phyloP scores from a whole-genome alignment of 2,797 vertebrate species.

The Channa striata region DNA sequence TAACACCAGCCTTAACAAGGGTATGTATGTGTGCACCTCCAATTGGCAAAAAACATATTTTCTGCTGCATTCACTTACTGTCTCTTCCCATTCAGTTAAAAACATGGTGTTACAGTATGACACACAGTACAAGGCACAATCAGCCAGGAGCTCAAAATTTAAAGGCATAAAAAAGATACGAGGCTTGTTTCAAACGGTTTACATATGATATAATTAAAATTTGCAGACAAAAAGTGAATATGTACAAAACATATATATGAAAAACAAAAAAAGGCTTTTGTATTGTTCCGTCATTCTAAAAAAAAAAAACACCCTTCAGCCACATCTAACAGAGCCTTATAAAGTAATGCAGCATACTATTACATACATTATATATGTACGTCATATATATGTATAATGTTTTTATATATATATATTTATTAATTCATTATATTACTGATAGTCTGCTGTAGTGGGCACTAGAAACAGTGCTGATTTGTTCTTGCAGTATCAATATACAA shows the following conservation, averaged over 20 bases:
- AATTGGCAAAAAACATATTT: background rate
- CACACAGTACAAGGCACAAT: background rate
- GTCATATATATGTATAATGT: slow-evolving; percentile 12
- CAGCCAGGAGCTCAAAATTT: background rate
- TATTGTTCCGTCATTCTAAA: slow-evolving; percentile 37
- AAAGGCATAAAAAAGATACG: slow-evolving; percentile 21
- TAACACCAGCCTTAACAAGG: background rate
- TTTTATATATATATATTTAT: slow-evolving; percentile 6
- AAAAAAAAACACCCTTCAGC: slow-evolving; percentile 3
- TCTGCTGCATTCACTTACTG: background rate
- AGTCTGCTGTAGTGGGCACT: slow-evolving; percentile 23
- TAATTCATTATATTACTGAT: slow-evolving; percentile 4
- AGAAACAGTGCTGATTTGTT: slow-evolving; percentile 15
- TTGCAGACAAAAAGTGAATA: slow-evolving; percentile 18
- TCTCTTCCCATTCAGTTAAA: background rate
- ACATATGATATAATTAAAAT: slow-evolving; percentile 37
- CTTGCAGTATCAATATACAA: background rate
- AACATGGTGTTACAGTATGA: background rate
- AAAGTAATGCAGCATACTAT: background rate
- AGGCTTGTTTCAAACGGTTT: slow-evolving; percentile 11
- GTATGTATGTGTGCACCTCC: background rate
- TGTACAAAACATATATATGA: slow-evolving; percentile 34
- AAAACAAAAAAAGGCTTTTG: slow-evolving; percentile 27
- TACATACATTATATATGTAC: background rate
- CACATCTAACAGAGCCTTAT: slow-evolving; percentile 14